phyloP scores from a whole-genome alignment of 2,113 vertebrate genomes.

The Oncorhynchus tshawytscha region DNA sequence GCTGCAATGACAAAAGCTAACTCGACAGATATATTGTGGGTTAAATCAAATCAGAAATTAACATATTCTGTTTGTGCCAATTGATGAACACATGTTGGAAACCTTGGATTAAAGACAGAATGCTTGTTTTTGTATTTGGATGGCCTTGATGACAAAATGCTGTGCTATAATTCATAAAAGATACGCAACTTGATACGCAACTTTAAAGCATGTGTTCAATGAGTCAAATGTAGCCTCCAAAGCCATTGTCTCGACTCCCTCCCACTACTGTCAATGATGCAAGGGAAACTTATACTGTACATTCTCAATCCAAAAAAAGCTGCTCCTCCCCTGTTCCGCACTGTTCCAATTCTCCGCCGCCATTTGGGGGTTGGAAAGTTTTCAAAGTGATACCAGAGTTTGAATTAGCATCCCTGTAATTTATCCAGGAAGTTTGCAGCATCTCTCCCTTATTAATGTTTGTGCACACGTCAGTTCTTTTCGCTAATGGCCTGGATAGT shows the following conservation, averaged over 20 bases:
- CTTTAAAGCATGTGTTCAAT: too few species aligned
- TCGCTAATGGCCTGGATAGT: slow-evolving; percentile 69
- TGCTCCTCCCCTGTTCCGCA: background rate
- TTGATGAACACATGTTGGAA: too few species aligned
- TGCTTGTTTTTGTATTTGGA: too few species aligned
- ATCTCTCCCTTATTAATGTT: slow-evolving; percentile 52
- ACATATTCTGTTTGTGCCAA: too few species aligned
- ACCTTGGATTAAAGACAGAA: too few species aligned
- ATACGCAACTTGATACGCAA: too few species aligned
- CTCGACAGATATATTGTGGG: too few species aligned
- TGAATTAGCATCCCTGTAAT: slow-evolving; percentile 43
- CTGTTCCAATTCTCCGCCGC: background rate
- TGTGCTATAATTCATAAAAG: too few species aligned
- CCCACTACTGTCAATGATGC: background rate
- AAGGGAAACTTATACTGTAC: background rate
- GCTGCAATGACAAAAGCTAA: background rate
- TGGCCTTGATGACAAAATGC: too few species aligned
- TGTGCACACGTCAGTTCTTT: slow-evolving; percentile 44
- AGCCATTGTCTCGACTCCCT: background rate
- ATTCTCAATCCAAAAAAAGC: background rate
- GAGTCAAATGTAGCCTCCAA: background rate
- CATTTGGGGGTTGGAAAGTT: slow-evolving; percentile 44
- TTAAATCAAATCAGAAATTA: too few species aligned
- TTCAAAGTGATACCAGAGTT: slow-evolving; percentile 32
- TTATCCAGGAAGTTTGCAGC: slow-evolving; percentile 51